These are phyloP conservation scores for Limenitis arthemis DNA, from an alignment of 2,888 invertebrate species.

Conservation along the genomic window DNA sequence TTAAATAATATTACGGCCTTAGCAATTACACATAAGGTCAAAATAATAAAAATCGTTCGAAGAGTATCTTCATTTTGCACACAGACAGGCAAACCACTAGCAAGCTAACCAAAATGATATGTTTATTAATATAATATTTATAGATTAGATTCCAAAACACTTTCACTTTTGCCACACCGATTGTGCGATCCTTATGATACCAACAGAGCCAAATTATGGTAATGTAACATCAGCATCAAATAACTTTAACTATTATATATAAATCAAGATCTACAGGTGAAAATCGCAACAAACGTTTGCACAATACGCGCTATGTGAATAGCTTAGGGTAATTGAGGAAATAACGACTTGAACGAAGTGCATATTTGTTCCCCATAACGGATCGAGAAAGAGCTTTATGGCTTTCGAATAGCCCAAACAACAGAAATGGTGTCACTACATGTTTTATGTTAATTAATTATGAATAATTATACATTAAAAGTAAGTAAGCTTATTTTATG, in stretches of 20 bases:
- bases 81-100: neutral
- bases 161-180: slow-evolving; percentile 45
- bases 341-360: slow-evolving; percentile 44
- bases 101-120: slow-evolving; percentile 5
- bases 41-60: slow-evolving; percentile 30
- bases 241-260: slow-evolving; percentile 29
- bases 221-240: slow-evolving; percentile 32
- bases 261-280: slow-evolving; percentile 40
- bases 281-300: slow-evolving; percentile 51
- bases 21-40: slow-evolving; percentile 33
- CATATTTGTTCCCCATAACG: slow-evolving; percentile 58
- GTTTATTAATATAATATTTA: slow-evolving; percentile 13
- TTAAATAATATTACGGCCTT: slow-evolving; percentile 29
- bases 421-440: slow-evolving; percentile 4
- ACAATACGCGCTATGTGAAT: slow-evolving; percentile 45
- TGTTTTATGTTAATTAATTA: neutral
- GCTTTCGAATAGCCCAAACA: slow-evolving; percentile 13
- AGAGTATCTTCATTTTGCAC: slow-evolving; percentile 24
- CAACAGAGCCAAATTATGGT: slow-evolving; percentile 33
- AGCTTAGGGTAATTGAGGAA: slow-evolving; percentile 47
- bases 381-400: slow-evolving; percentile 27
- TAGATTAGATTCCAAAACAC: slow-evolving; percentile 27
- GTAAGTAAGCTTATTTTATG: no score
- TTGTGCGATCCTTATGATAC: slow-evolving; percentile 35
- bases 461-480: no score